Base-by-base conservation (phyloP, 2,113 vertebrate genomes). In the Rhizomys pruinosus region DNA sequence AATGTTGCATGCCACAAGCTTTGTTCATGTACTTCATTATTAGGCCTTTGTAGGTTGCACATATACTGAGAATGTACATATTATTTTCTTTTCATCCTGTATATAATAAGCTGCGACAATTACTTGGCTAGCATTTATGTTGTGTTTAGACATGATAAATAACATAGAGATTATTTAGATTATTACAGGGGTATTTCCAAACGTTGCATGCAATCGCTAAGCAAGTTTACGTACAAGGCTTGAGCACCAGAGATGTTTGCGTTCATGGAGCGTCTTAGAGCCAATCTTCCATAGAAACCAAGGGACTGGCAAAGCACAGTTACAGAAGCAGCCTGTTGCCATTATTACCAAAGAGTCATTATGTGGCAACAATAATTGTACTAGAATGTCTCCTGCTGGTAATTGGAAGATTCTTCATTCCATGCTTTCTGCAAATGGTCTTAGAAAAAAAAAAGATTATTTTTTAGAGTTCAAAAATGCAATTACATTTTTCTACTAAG, bases 1-100 rank as follows among this genome's bases (percentile, higher is more conserved):
- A 27, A 0, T 19, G 29, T 0, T 64, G 44, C 27, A 19, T 22
- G 19, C 55, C 71, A 25, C 3, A 2, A 32, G 7, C 34, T 4
- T 66, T 32, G 71, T 25, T 66, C 71, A 39, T 15, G 20, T 23
- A 22, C 11, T 32, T 1, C 10, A 29, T 42, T 29, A 37, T 55
- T 42, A 64, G 19, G 7, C 12, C 34, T 37, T 19, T 37, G 2
- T 22, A 7, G 42, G 27, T 16, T 64, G 11, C 1, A 19, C 37
- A 20, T 7, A 0, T 32, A 55, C 1, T 57, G 37, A 84, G 20
- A 4, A 34, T 3, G n/a, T 10, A 6, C 13, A 34, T 2, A 42
- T 1, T 57, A 32, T 34, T 66, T 52, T 22, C 71, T 64, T 64
- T 3, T 25, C 47, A 57, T 3, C 29, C 23, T 9, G n/a, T 66